Conservation (phyloP, 35 echinoderm and acorn worm species). For the Diadema setosum region DNA sequence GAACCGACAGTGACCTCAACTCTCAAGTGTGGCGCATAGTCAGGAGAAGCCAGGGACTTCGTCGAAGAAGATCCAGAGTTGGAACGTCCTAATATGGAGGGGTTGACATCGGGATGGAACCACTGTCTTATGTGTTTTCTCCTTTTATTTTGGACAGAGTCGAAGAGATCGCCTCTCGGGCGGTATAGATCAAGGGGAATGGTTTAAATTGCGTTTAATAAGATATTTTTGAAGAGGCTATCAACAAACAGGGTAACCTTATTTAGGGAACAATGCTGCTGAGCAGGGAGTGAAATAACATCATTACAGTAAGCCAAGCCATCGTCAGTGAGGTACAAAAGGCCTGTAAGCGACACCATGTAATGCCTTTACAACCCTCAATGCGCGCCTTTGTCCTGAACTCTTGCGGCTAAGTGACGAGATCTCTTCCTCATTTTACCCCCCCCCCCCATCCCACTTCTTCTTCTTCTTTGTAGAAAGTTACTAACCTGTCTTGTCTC, state of each 20-base stretch:
- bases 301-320: neutral
- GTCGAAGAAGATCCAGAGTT: too few species aligned
- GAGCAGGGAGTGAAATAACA: neutral
- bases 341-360: neutral
- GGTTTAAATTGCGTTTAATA: conserved; percentile 1
- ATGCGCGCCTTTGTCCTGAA: neutral
- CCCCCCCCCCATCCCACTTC: neutral
- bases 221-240: neutral
- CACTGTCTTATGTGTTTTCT: too few species aligned
- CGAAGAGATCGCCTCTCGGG: too few species aligned
- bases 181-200: neutral
- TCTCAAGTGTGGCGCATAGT: too few species aligned
- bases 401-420: neutral
- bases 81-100: too few species aligned
- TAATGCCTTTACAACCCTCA: neutral
- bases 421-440: neutral
- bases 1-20: too few species aligned
- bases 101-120: too few species aligned
- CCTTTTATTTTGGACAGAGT: too few species aligned
- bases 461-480: neutral
- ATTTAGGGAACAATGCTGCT: neutral
- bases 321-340: neutral
- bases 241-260: neutral
- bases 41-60: too few species aligned
- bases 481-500: too few species aligned